Base-by-base conservation (phyloP, 2,113 vertebrate genomes). In the Gadus macrocephalus region DNA sequence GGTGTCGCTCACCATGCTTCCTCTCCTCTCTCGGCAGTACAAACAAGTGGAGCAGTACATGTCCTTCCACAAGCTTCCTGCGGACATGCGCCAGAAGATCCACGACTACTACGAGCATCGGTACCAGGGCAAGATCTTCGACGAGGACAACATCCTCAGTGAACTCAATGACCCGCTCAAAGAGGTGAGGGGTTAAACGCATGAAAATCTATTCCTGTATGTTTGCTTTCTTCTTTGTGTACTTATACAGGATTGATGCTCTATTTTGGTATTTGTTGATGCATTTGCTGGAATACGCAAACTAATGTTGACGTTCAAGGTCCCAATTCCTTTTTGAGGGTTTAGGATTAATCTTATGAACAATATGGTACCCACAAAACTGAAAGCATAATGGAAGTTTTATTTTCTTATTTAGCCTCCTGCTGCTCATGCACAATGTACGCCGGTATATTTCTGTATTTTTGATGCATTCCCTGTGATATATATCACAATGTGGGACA, bases 31-130 rank as follows among this genome's bases (percentile, higher is more conserved):
- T 70, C 87, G 66, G 75, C 86, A 98, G 97, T 99, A 99, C 81
- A 99, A 99, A 72, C 97, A 99, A 95, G 97, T 99, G 87, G 97
- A 98, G 80, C 97, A 99, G 75, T 99, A 99, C 89, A 99, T 99
- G 97, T 99, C 97, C 58, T 99, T 99, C 90, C 97, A 99, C 90
- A 99, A 99, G 78, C 89, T 99, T 80, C 97, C 97, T 19, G 96
- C 97, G 49, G 97, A 98, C 84, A 96, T 99, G 96, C 93, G 97
- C 15, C 97, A 99, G 90, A 98, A 98, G 87, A 99, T 99, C 76
- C 97, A 99, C 7, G 97, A 99, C 87, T 99, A 99, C 78, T 99
- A 99, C 35, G 97, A 99, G 65, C 97, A 99, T 72, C 94, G 97
- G 77, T 99, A 99, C 86, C 97, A 99, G 89, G 97, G 97, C 80